phyloP scores from a whole-genome alignment of 2,113 vertebrate genomes.

The Scomber scombrus region DNA sequence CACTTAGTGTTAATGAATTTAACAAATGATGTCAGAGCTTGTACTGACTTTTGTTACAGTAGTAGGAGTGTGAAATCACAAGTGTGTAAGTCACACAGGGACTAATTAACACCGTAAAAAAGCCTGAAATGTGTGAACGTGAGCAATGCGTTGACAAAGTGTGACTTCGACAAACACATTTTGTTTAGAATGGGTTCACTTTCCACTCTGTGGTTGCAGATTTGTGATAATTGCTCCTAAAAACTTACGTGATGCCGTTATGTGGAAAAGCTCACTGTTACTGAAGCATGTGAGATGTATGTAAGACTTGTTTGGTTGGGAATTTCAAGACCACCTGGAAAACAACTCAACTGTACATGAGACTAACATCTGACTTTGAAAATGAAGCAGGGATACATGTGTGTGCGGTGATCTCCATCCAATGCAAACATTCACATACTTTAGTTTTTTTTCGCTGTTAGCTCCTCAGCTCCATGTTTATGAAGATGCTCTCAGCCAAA shows the following conservation, averaged over 20 bases:
- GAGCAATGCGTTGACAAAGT: slow-evolving; percentile 10
- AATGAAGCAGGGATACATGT: slow-evolving; percentile 42
- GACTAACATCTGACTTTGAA: slow-evolving; percentile 56
- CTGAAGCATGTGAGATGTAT: not conserved
- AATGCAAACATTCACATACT: slow-evolving; percentile 58
- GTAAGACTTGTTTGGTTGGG: slow-evolving; percentile 37
- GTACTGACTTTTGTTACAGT: not conserved
- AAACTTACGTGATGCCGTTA: not conserved
- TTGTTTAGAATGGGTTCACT: not conserved
- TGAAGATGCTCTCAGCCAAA: slow-evolving; percentile 3
- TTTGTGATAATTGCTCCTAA: slow-evolving; percentile 3
- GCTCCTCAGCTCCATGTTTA: slow-evolving; percentile 14
- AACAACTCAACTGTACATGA: slow-evolving; percentile 52
- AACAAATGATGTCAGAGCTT: too few relatives aligned
- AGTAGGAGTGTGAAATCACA: slow-evolving; percentile 21
- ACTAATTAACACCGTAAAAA: slow-evolving; percentile 37
- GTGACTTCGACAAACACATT: slow-evolving; percentile 43
- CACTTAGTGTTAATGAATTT: too few relatives aligned
- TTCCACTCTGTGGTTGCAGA: not conserved
- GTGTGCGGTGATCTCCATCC: slow-evolving; percentile 44
- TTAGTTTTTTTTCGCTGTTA: slow-evolving; percentile 6
- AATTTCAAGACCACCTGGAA: slow-evolving; percentile 67
- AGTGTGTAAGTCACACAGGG: slow-evolving; percentile 34
- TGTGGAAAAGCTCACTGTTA: not conserved
- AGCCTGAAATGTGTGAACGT: slow-evolving; percentile 26